A percentile compares a stretch with the other conserved stretches of the same genome.
phyloP scores from a whole-genome alignment of 2,797 vertebrate genomes.

The Cynopterus sphinx region DNA sequence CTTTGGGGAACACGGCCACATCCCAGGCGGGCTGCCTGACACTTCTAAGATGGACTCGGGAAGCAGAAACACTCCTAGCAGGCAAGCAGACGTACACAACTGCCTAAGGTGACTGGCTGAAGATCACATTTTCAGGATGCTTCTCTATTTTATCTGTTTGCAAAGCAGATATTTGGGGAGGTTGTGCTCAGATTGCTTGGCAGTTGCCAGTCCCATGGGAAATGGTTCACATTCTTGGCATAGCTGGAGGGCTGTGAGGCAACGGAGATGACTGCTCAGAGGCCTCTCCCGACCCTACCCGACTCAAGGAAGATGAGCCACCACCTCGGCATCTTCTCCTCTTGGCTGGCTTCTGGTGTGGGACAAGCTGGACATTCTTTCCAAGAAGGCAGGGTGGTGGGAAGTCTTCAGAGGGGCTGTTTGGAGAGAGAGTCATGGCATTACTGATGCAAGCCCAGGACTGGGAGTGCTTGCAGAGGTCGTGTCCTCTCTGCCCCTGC shows the following conservation, averaged over 20 bases:
- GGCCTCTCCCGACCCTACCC: constrained; percentile 47
- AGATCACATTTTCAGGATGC: constrained; percentile 73
- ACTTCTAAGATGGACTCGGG: background rate
- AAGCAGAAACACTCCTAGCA: background rate
- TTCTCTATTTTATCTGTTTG: constrained; percentile 73
- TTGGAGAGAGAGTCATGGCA: background rate
- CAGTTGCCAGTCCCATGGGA: constrained; percentile 66
- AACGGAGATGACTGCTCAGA: constrained; percentile 33
- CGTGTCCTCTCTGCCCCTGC: background rate
- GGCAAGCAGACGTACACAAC: background rate
- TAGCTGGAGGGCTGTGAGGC: constrained; percentile 69
- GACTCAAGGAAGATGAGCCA: constrained; percentile 70
- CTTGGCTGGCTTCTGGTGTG: background rate
- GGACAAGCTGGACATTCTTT: background rate
- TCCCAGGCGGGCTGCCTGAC: background rate
- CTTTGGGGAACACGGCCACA: background rate
- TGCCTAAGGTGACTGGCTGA: constrained; percentile 12
- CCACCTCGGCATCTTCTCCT: constrained; percentile 48
- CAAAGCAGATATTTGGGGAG: constrained; percentile 71
- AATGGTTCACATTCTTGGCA: constrained; percentile 75
- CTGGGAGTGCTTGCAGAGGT: background rate
- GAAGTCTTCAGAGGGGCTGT: background rate
- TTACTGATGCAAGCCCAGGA: background rate
- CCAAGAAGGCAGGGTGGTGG: constrained; percentile 53
- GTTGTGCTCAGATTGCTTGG: constrained; percentile 59